These are phyloP conservation scores for Lordiphosa andalusiaca DNA, from an alignment of 2,888 invertebrate genomes.

Conservation along the genomic window DNA sequence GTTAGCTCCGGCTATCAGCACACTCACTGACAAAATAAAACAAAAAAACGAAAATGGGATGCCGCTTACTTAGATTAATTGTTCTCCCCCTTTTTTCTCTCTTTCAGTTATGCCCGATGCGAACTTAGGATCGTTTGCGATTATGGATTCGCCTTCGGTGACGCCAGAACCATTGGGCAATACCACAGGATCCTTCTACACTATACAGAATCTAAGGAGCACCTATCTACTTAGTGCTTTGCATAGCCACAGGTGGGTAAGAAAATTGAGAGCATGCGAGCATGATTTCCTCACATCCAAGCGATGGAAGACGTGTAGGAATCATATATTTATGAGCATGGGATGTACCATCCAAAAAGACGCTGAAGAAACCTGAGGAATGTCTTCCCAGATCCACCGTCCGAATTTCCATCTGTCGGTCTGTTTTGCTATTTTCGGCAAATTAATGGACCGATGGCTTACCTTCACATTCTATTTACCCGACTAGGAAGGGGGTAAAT, in stretches of 20 bases:
- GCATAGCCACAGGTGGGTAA: slow-evolving; percentile 74
- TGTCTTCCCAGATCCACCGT: too few relatives aligned
- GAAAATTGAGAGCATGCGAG: too few relatives aligned
- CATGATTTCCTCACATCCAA: too few relatives aligned
- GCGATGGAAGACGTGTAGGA: too few relatives aligned
- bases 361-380: too few relatives aligned
- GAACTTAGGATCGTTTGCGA: slow-evolving; percentile 75
- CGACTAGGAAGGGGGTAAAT: too few relatives aligned
- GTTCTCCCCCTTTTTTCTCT: not conserved
- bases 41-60: not conserved
- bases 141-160: slow-evolving; percentile 78
- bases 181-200: slow-evolving; percentile 78
- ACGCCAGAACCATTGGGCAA: slow-evolving; percentile 79
- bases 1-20: slow-evolving; percentile 42
- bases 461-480: too few relatives aligned
- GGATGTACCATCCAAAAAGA: too few relatives aligned
- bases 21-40: slow-evolving; percentile 7
- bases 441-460: too few relatives aligned
- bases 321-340: too few relatives aligned
- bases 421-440: too few relatives aligned
- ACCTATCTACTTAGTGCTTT: slow-evolving; percentile 79
- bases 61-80: not conserved
- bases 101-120: slow-evolving; percentile 75
- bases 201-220: slow-evolving; percentile 78
- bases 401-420: too few relatives aligned